These are phyloP conservation scores for Porites lutea DNA, from an alignment of 64 coral and sea anemone genomes.

Conservation along the genomic window DNA sequence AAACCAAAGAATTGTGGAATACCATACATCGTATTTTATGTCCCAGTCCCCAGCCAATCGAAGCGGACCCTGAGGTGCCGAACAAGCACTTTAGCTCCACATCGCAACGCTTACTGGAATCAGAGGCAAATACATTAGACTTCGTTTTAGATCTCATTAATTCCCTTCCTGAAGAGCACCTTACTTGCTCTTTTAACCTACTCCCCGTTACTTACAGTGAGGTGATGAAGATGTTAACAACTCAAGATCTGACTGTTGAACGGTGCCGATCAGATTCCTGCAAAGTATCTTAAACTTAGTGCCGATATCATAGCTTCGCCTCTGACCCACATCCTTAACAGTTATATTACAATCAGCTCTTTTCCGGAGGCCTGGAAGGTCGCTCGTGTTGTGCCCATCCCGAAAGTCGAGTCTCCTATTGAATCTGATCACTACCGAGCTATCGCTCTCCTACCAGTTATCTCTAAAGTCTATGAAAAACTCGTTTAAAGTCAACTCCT, in stretches of 20 bases:
- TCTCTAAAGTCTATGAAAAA: not conserved
- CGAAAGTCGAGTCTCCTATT: not conserved
- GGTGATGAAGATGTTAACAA: constrained; percentile 25
- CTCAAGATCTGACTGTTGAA: too few relatives aligned
- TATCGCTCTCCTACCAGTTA: not conserved
- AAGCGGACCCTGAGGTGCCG: too few relatives aligned
- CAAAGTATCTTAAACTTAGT: too few relatives aligned
- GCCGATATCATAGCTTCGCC: not conserved
- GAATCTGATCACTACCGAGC: not conserved
- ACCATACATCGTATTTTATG: too few relatives aligned
- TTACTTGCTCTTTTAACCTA: not conserved
- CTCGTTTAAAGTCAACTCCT: not conserved
- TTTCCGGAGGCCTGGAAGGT: not conserved
- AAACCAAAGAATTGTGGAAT: too few relatives aligned
- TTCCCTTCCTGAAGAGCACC: not conserved
- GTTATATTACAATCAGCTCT: not conserved
- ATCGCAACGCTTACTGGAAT: too few relatives aligned
- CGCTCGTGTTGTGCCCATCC: not conserved
- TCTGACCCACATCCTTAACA: too few relatives aligned
- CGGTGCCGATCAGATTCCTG: too few relatives aligned
- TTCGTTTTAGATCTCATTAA: not conserved
- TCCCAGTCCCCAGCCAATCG: too few relatives aligned
- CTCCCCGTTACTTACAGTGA: constrained; percentile 26
- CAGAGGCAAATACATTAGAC: not conserved
- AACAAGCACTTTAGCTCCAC: too few relatives aligned